Percentiles rank a stretch among this genome's conserved stretches.
These are phyloP conservation scores for Octodon degus DNA, from an alignment of 2,113 vertebrate species.

Conservation along the genomic window DNA sequence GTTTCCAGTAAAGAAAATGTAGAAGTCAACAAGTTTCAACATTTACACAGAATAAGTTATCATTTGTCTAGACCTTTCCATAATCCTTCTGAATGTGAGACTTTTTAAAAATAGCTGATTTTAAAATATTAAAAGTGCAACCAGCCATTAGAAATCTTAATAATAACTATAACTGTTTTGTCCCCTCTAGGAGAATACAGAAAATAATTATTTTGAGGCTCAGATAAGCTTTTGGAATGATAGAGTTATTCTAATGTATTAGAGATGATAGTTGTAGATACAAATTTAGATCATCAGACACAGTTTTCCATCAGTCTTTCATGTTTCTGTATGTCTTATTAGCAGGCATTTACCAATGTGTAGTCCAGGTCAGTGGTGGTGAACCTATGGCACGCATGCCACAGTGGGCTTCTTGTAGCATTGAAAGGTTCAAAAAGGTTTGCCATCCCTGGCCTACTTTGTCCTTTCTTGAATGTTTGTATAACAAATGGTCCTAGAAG, in stretches of 20 bases:
- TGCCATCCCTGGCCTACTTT: not conserved
- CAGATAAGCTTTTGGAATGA: not conserved
- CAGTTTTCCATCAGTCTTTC: not conserved
- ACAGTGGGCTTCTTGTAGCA: not conserved
- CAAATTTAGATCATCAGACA: not conserved
- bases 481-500: not conserved
- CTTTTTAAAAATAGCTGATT: conserved; percentile 7
- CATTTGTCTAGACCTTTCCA: not conserved
- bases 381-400: not conserved
- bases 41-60: not conserved
- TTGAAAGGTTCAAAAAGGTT: not conserved
- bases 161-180: not conserved
- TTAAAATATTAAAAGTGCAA: not conserved
- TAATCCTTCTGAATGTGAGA: not conserved
- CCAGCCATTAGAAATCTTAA: not conserved
- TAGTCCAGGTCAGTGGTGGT: not conserved
- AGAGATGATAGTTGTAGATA: not conserved
- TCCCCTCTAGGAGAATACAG: conserved; percentile 3
- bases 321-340: not conserved
- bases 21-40: not conserved
- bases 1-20: not conserved
- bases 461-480: conserved; percentile 8
- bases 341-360: not conserved
- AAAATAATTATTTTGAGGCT: not conserved
- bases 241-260: not conserved